phyloP scores from a whole-genome alignment of 2,113 vertebrate species.

The Ornithorhynchus anatinus region DNA sequence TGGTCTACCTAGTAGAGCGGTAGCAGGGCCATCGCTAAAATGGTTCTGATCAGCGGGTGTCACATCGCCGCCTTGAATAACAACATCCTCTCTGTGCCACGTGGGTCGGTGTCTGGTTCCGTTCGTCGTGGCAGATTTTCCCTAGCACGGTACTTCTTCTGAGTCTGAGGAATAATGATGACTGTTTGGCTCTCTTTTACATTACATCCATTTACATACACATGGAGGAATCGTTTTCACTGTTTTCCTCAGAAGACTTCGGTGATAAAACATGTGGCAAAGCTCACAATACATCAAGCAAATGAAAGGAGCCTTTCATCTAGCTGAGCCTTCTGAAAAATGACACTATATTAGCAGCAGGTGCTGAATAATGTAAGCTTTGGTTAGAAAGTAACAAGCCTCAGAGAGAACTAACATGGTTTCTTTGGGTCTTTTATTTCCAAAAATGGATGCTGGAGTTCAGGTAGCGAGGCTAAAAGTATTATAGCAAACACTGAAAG shows the following conservation, averaged over 20 bases:
- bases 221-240: neutral
- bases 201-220: constrained; percentile 15
- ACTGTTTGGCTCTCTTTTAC: constrained; percentile 7
- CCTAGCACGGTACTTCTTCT: neutral
- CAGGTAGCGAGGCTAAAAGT: constrained; percentile 30
- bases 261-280: constrained; percentile 13
- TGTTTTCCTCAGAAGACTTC: constrained; percentile 31
- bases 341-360: neutral
- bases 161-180: constrained; percentile 17
- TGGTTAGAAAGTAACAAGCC: constrained; percentile 11
- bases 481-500: constrained; percentile 43
- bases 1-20: too few relatives aligned
- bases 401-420: constrained; percentile 7
- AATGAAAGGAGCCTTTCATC: constrained; percentile 32
- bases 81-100: too few relatives aligned
- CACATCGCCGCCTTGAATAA: too few relatives aligned
- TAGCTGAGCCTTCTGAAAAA: constrained; percentile 28
- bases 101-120: neutral
- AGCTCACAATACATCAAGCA: constrained; percentile 21
- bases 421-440: constrained; percentile 41
- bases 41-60: too few relatives aligned
- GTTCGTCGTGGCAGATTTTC: neutral
- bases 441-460: constrained; percentile 34
- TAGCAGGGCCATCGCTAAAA: too few relatives aligned
- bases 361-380: constrained; percentile 25